phyloP scores from a whole-genome alignment of 2,888 invertebrate species.

The Flexamia atlantica region DNA sequence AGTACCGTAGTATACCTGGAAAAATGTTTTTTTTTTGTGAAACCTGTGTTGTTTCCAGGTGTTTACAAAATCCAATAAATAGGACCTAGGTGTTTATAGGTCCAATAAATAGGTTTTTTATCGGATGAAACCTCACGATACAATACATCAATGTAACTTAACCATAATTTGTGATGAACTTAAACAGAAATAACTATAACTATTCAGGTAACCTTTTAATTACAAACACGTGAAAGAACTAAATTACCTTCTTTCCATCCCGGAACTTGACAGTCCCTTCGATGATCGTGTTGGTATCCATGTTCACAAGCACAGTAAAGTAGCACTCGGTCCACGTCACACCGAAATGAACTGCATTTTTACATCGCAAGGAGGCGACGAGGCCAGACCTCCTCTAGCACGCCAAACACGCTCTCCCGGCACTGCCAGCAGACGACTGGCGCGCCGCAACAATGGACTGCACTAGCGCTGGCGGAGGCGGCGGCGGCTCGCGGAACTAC shows the following conservation, averaged over 20 bases:
- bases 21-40: no score
- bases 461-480: not conserved
- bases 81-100: no score
- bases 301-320: constrained; percentile 70
- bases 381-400: not conserved
- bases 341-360: not conserved
- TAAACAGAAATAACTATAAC: no score
- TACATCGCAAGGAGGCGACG: not conserved
- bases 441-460: constrained; percentile 8
- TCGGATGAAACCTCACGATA: no score
- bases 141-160: no score
- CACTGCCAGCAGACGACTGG: not conserved
- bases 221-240: no score
- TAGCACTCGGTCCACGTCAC: not conserved
- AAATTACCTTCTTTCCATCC: constrained; percentile 90
- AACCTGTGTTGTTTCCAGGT: no score
- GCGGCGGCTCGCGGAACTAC: constrained; percentile 9
- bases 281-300: constrained; percentile 91
- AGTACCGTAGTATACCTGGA: no score
- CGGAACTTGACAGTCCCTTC: constrained; percentile 94
- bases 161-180: no score
- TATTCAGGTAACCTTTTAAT: no score
- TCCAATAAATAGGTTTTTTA: no score
- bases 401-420: not conserved
- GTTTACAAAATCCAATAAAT: no score